Evolutionary conservation across 2,113 vertebrate genomes (phyloP), one percentile per base, ranked within the genome.

Genomic region (Geococcyx californianus): DNA sequence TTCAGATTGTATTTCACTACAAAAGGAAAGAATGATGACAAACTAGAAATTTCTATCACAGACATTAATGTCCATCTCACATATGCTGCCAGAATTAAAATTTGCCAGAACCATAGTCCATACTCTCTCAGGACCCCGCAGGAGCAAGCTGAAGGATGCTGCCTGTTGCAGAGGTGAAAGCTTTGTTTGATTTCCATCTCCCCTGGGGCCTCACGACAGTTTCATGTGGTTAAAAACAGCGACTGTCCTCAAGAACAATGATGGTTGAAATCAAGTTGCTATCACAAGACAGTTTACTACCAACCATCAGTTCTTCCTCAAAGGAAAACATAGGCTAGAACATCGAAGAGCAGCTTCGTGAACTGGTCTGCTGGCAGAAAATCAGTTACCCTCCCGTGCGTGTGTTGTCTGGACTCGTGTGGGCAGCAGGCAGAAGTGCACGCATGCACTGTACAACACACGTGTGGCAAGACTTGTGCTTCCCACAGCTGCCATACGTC

Each of bases 351-450:
- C 0, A n/a, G 36, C 31, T 72, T 77, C n/a, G 51, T 4, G 20
- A 88, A 62, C 29, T 34, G 51, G 72, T 96, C 95, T 92, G 28
- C 96, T 94, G 90, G 92, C 95, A 97, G 96, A 94, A 96, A 95
- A 80, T 94, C 95, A 90, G 62, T 64, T 52, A 72, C 33, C 18
- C 66, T 72, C 16, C 68, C 2, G 2, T 6, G 82, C 38, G 51
- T 34, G 90, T 34, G 70, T 59, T 70, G 86, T 47, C 94, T 79
- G 84, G 64, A 34, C 3, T 13, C 67, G 70, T 0, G 6, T 2
- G 49, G 88, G 90, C 84, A 95, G 82, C 95, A 90, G 56, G 92
- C 90, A 88, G 49, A 90, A 77, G 76, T 63, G 86, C 92, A 47
- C 7, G 51, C 96, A 92, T 95, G 89, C 79, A 52, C 90, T 24